Percentiles rank a stretch among this genome's conserved stretches.
Evolutionary conservation across 2,888 invertebrate genomes (phyloP).

Genomic region (Drosophila incognita): DNA sequence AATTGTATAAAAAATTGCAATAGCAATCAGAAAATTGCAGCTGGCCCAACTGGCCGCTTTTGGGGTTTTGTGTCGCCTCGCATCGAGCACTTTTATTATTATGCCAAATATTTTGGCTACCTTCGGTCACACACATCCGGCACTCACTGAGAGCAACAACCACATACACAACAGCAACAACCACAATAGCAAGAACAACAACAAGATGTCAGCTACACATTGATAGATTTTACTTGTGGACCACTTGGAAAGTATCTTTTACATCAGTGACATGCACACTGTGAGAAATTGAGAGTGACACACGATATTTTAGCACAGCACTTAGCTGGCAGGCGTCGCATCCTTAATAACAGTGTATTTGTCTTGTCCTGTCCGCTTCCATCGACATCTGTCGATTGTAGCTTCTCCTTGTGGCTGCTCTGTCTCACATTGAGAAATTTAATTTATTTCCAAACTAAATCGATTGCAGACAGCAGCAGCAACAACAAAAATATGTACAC

Average conservation of each 20-base stretch:
- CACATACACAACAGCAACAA: neutral
- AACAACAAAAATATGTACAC: slow-evolving; percentile 7
- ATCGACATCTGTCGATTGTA: slow-evolving; percentile 28
- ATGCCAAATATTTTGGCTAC: slow-evolving; percentile 72
- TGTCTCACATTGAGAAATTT: slow-evolving; percentile 51
- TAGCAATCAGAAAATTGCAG: slow-evolving; percentile 73
- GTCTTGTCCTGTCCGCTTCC: slow-evolving; percentile 51
- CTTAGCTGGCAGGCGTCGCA: slow-evolving; percentile 21
- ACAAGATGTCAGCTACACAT: slow-evolving; percentile 12
- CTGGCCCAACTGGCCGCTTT: slow-evolving; percentile 33
- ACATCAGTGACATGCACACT: slow-evolving; percentile 64
- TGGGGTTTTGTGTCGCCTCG: slow-evolving; percentile 25
- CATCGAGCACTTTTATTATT: slow-evolving; percentile 66
- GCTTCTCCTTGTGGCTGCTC: slow-evolving; percentile 13
- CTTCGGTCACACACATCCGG: slow-evolving; percentile 14
- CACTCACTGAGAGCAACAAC: neutral
- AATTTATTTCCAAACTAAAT: slow-evolving; percentile 73
- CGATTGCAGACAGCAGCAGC: slow-evolving; percentile 50
- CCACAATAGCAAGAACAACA: slow-evolving; percentile 1
- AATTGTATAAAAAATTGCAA: slow-evolving; percentile 44
- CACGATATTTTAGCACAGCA: slow-evolving; percentile 50
- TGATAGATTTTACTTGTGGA: slow-evolving; percentile 63
- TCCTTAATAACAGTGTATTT: slow-evolving; percentile 61
- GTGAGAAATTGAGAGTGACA: slow-evolving; percentile 73
- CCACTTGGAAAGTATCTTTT: slow-evolving; percentile 23